Conservation (phyloP, 2,797 vertebrate genomes). For the Phyllotis vaccarum region DNA sequence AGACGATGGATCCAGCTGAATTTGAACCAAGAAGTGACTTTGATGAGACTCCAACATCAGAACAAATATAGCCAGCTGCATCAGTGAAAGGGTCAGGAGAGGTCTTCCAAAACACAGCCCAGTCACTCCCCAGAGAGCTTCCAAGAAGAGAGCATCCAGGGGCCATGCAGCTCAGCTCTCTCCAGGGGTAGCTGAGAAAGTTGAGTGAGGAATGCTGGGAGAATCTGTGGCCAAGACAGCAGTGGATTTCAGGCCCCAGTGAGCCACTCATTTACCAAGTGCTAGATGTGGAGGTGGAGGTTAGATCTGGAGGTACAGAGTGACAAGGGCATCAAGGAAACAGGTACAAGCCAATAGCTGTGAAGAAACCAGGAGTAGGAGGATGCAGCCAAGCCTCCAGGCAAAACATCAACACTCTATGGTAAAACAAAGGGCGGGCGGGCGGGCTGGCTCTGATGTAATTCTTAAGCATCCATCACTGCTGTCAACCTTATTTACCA, state of each 20-base stretch:
- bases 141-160: not conserved
- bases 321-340: not conserved
- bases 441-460: not conserved
- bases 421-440: not conserved
- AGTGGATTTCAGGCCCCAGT: not conserved
- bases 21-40: not conserved
- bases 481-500: not conserved
- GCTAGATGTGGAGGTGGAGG: not conserved
- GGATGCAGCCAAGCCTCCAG: not conserved
- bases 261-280: not conserved
- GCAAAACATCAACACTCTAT: not conserved
- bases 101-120: not conserved
- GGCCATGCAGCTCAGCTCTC: not conserved
- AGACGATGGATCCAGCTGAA: not conserved
- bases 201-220: not conserved
- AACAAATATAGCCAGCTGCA: not conserved
- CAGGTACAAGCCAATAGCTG: not conserved
- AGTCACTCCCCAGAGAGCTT: not conserved
- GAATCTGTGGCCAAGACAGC: not conserved
- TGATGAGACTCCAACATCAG: not conserved
- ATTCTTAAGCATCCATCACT: not conserved
- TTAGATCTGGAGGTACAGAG: not conserved
- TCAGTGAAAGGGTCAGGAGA: not conserved
- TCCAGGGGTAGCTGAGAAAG: not conserved
- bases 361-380: not conserved